Percentiles rank a stretch among this genome's conserved stretches.
These are phyloP conservation scores for Orchesellides sinensis DNA, from an alignment of 2,888 invertebrate genomes.

Conservation along the genomic window DNA sequence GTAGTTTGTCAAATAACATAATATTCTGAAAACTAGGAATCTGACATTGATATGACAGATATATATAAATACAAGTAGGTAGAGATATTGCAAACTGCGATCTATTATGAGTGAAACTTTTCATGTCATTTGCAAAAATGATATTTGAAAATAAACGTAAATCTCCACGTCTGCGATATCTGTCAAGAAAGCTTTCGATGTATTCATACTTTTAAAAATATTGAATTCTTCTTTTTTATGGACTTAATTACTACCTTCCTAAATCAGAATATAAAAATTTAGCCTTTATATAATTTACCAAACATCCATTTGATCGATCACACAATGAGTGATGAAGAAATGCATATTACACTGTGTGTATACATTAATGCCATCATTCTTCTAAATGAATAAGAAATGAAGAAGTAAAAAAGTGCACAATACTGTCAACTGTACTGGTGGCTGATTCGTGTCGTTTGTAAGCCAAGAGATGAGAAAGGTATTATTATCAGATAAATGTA, in stretches of 20 bases:
- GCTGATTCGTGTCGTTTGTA: too few species aligned
- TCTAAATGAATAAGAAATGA: background rate
- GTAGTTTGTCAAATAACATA: too few species aligned
- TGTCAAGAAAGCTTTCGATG: background rate
- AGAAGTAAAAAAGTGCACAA: background rate
- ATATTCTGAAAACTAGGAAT: background rate
- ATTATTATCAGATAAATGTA: constrained; percentile 35
- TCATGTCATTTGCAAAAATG: background rate
- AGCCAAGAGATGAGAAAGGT: background rate
- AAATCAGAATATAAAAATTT: background rate
- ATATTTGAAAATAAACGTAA: background rate
- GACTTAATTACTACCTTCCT: background rate
- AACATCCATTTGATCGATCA: background rate
- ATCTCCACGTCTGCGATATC: background rate
- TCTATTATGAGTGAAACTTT: background rate
- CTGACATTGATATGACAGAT: background rate
- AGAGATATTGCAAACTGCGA: background rate
- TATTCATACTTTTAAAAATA: background rate
- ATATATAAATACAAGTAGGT: background rate
- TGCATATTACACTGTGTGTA: too few species aligned
- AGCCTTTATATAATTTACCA: background rate
- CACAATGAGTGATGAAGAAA: too few species aligned
- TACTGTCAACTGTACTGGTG: too few species aligned
- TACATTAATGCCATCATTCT: too few species aligned
- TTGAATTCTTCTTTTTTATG: background rate